Evolutionary conservation across 2,113 vertebrate species (phyloP), one percentile per base, ranked within the genome.

Genomic region (Synchiropus splendidus): DNA sequence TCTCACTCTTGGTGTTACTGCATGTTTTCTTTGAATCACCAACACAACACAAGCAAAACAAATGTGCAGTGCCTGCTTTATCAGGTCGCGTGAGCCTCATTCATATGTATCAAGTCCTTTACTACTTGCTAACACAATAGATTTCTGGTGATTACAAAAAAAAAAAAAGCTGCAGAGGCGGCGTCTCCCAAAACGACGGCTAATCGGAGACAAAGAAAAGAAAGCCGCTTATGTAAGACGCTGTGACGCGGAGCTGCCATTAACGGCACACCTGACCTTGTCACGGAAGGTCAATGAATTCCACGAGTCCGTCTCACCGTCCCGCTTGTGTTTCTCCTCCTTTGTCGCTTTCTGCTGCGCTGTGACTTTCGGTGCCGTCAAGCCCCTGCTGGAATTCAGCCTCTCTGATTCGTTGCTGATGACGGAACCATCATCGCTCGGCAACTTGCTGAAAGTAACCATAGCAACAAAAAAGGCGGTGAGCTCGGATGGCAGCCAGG

Each of bases 401-500:
- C 89, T 94, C 70, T 83, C 90, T 58, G 93, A 97, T 85, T 92
- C 89, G 48, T 89, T 87, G 86, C 91, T 98, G 91, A 90, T 85
- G 87, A 92, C 85, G 82, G 93, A 98, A 83, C 90, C 92, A 0
- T 85, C 90, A 79, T 94, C 93, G 51, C 93, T 98, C 45, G 90
- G 90, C 75, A 92, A 94, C 78, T 70, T 88, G 86, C 94, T 92
- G 89, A 74, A 87, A 86, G 89, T 88, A 94, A 94, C 90, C 94
- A 98, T 90, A 89, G 92, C 89, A 95, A 98, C 93, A 93, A 80
- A 79, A 81, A 65, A 86, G 85, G 77, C 44, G 54, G 84, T 94
- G 77, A 94, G 85, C 81, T 80, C 54, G 82, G 67, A 70, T 70
- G 44, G 1, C 74, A 64, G 75, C 83, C 86, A 88, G 84, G 83